Evolutionary conservation across 2,888 invertebrate species (phyloP).

Genomic region (Ochropleura plecta): DNA sequence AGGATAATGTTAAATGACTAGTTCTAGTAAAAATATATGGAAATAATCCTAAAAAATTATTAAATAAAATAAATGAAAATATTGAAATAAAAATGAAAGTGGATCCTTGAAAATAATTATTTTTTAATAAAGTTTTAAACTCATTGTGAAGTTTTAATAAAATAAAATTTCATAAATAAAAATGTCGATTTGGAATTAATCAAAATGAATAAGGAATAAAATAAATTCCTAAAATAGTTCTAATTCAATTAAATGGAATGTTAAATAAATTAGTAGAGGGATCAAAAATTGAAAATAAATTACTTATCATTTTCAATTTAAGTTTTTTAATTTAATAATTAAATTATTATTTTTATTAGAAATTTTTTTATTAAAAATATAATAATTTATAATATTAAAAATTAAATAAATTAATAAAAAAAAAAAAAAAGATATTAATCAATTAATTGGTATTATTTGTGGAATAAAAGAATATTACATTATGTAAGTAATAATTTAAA

Average conservation of each 20-base stretch:
- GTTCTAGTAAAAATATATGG: conserved; percentile 93
- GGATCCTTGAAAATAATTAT: conserved; percentile 85
- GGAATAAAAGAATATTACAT: conserved; percentile 92
- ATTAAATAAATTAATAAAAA: conserved; percentile 83
- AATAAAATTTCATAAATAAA: conserved; percentile 87
- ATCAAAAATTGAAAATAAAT: conserved; percentile 93
- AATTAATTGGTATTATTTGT: conserved; percentile 92
- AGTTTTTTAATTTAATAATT: conserved; percentile 72
- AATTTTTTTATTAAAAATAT: conserved; percentile 76
- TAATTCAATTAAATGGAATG: conserved; percentile 91
- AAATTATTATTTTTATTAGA: conserved; percentile 71
- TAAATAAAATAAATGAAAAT: conserved; percentile 91
- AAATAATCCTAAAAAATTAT: conserved; percentile 93
- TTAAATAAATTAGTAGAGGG: conserved; percentile 89
- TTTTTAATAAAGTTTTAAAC: conserved; percentile 90
- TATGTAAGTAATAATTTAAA: conserved; percentile 90
- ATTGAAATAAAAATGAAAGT: conserved; percentile 90
- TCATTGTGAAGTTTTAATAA: conserved; percentile 87
- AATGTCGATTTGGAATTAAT: conserved; percentile 89
- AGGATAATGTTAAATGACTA: conserved; percentile 91
- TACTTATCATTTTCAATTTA: conserved; percentile 92
- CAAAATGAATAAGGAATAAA: conserved; percentile 89
- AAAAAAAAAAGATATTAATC: conserved; percentile 87
- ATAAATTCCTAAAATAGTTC: conserved; percentile 87
- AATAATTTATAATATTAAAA: conserved; percentile 90